Percentiles rank a stretch among this genome's conserved stretches.
Evolutionary conservation across 1,140 invertebrate genomes (phyloP).

Genomic region (Gryllus bimaculatus): DNA sequence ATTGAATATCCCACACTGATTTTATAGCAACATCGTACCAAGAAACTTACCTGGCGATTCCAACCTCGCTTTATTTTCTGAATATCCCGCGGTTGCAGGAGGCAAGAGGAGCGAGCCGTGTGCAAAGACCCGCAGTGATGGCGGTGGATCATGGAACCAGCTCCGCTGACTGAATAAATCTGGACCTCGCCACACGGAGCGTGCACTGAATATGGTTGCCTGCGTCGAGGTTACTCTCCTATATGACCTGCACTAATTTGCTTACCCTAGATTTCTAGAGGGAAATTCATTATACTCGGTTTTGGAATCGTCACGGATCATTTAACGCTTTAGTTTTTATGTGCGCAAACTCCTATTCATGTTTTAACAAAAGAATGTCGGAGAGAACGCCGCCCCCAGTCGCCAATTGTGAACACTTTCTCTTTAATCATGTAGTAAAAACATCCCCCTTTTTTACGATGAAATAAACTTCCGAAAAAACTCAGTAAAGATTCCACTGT

Average conservation of each 20-base stretch:
- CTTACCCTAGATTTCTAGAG: not conserved
- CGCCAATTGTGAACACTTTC: not conserved
- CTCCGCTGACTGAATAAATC: not conserved
- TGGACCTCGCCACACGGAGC: not conserved
- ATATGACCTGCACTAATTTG: not conserved
- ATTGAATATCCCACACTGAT: too few relatives aligned
- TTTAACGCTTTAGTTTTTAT: not conserved
- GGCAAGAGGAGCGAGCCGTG: conserved; percentile 23
- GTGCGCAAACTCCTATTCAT: not conserved
- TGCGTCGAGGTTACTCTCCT: not conserved
- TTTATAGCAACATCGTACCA: not conserved
- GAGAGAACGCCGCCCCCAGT: not conserved
- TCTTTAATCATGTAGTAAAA: not conserved
- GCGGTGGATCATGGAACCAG: conserved; percentile 7
- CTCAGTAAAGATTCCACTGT: not conserved
- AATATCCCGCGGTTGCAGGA: conserved; percentile 21
- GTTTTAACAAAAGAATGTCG: conserved; percentile 1
- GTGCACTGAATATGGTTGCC: not conserved
- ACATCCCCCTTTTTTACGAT: not conserved
- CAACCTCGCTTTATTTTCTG: conserved; percentile 13
- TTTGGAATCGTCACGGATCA: not conserved
- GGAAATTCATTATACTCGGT: not conserved
- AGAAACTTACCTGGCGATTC: conserved; percentile 6
- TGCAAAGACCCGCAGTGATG: conserved; percentile 17
- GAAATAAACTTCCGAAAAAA: not conserved